These are phyloP conservation scores for Sebastes goodei DNA, from an alignment of 2,797 vertebrate genomes.

Conservation along the genomic window DNA sequence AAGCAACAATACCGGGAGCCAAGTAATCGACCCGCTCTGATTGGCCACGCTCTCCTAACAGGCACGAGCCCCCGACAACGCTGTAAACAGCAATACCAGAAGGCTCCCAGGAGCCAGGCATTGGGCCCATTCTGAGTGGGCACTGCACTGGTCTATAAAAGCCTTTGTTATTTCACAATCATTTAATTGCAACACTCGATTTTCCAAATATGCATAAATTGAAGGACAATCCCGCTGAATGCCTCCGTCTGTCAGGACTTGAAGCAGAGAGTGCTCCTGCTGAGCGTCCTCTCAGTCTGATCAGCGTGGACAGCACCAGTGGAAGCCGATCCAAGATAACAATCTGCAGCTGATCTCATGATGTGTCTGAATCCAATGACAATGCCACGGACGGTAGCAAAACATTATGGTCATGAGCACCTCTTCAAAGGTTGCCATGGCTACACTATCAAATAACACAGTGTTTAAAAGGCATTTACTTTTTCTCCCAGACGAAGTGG, in stretches of 20 bases:
- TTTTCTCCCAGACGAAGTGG: background rate
- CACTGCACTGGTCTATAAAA: background rate
- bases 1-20: too few relatives aligned
- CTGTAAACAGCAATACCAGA: too few relatives aligned
- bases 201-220: background rate
- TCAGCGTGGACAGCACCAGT: background rate
- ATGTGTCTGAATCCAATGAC: conserved; percentile 12
- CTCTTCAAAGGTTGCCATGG: conserved; percentile 28
- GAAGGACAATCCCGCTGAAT: background rate
- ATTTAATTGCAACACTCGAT: too few relatives aligned
- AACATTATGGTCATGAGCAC: background rate
- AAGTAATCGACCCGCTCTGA: too few relatives aligned
- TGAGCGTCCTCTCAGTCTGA: background rate
- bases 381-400: background rate
- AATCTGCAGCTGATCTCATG: conserved; percentile 22
- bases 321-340: background rate
- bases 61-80: too few relatives aligned
- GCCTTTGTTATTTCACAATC: background rate
- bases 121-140: too few relatives aligned
- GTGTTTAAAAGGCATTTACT: background rate
- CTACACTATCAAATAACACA: conserved; percentile 13
- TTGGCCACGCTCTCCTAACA: too few relatives aligned
- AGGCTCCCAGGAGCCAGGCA: too few relatives aligned
- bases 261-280: background rate
- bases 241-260: background rate